Percentiles rank a stretch among this genome's conserved stretches.
Evolutionary conservation across 2,888 invertebrate species (phyloP).

Genomic region (Drosophila atroscutellata): DNA sequence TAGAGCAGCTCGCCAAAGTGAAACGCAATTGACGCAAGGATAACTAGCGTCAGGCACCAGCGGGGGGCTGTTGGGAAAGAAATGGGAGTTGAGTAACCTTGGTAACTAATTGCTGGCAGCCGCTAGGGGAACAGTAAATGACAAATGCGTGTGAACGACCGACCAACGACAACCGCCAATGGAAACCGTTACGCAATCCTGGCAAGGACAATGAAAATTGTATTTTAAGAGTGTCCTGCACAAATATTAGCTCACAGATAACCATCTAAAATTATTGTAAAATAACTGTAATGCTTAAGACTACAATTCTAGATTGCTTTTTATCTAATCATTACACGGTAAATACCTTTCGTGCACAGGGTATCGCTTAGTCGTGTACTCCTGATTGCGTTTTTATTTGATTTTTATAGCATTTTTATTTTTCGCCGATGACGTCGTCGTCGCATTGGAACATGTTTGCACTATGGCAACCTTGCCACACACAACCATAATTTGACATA

Average conservation of each 20-base stretch:
- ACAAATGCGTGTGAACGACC: slow-evolving; percentile 55
- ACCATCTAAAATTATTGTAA: neutral
- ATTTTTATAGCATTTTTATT: slow-evolving; percentile 67
- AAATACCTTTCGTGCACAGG: neutral
- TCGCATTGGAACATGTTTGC: slow-evolving; percentile 25
- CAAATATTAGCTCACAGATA: neutral
- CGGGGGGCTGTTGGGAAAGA: slow-evolving; percentile 4
- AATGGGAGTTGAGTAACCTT: slow-evolving; percentile 57
- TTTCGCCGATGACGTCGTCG: slow-evolving; percentile 59
- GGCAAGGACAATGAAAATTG: slow-evolving; percentile 43
- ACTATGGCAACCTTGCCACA: slow-evolving; percentile 16
- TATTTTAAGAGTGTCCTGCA: slow-evolving; percentile 31
- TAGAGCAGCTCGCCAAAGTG: slow-evolving; percentile 48
- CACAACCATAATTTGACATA: slow-evolving; percentile 19
- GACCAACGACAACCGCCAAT: slow-evolving; percentile 14
- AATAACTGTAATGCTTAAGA: neutral
- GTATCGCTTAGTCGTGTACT: neutral
- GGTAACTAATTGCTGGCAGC: slow-evolving; percentile 56
- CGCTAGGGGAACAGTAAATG: slow-evolving; percentile 40
- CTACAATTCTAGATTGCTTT: neutral
- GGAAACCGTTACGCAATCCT: slow-evolving; percentile 28
- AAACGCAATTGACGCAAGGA: slow-evolving; percentile 67
- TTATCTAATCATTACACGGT: neutral
- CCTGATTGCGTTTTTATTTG: slow-evolving; percentile 5
- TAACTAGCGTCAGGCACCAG: slow-evolving; percentile 20